Conservation (phyloP, 2,797 vertebrate genomes). For the Luscinia megarhynchos region DNA sequence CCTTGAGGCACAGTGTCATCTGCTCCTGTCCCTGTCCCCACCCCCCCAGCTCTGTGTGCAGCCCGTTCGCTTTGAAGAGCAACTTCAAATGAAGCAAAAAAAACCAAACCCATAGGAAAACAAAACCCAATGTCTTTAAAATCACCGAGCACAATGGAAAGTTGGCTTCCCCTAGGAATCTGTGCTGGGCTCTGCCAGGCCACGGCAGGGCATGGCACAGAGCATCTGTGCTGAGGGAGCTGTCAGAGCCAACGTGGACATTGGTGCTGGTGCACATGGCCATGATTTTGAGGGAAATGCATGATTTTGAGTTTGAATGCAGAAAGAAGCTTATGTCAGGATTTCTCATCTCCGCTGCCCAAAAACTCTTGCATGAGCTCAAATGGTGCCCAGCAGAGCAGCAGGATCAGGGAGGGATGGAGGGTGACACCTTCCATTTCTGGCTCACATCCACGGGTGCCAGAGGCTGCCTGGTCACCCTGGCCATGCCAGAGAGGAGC, state of each 20-base stretch:
- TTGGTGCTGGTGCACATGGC: fast-evolving
- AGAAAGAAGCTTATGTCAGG: neutral
- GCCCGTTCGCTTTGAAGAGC: constrained; percentile 36
- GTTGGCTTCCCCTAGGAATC: constrained; percentile 19
- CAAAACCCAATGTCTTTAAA: neutral
- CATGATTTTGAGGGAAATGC: neutral
- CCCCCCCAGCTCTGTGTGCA: neutral
- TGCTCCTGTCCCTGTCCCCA: neutral
- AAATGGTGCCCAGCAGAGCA: neutral
- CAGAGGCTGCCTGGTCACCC: neutral
- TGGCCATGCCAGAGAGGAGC: fast-evolving
- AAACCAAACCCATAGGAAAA: neutral
- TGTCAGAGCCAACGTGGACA: fast-evolving
- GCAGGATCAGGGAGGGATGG: neutral
- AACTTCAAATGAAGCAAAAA: constrained; percentile 11
- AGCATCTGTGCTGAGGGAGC: neutral
- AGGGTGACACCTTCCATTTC: neutral
- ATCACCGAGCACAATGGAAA: neutral
- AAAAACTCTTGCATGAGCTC: neutral
- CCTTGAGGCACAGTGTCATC: neutral
- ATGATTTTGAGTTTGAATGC: no score
- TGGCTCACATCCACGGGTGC: fast-evolving
- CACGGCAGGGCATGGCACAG: neutral
- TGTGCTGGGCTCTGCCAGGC: neutral
- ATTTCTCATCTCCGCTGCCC: neutral